phyloP scores from a whole-genome alignment of 2,888 invertebrate genomes.

The Pachliopta kotzebuea region DNA sequence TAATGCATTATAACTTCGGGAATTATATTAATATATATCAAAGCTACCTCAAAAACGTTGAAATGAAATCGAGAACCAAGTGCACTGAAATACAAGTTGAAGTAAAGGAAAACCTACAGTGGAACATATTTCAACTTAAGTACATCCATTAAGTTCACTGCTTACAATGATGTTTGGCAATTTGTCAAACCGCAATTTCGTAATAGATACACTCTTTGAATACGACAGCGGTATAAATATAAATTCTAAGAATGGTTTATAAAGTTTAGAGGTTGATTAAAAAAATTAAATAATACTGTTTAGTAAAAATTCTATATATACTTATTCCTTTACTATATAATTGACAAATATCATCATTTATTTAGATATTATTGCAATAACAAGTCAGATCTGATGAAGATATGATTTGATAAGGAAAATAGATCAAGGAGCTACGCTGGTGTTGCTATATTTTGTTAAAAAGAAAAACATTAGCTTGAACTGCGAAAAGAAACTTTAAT shows the following conservation, averaged over 20 bases:
- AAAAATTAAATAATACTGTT: neutral
- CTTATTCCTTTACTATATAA: too few relatives aligned
- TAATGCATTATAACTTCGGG: too few relatives aligned
- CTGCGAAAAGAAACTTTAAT: too few relatives aligned
- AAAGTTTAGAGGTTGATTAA: neutral
- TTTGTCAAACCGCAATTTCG: conserved; percentile 80
- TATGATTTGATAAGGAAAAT: too few relatives aligned
- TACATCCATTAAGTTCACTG: conserved; percentile 75
- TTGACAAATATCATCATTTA: too few relatives aligned
- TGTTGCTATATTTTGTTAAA: too few relatives aligned
- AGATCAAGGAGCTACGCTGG: too few relatives aligned
- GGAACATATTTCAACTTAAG: conserved; percentile 54
- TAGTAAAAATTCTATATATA: neutral
- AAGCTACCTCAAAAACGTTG: neutral
- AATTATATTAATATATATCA: too few relatives aligned
- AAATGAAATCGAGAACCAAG: neutral
- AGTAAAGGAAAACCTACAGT: conserved; percentile 8
- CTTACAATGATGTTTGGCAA: conserved; percentile 76
- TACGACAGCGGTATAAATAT: conserved; percentile 66
- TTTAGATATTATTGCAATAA: too few relatives aligned
- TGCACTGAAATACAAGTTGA: conserved; percentile 15
- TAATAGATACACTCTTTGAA: conserved; percentile 76
- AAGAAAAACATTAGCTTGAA: too few relatives aligned
- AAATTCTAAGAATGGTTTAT: conserved; percentile 45
- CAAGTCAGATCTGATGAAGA: too few relatives aligned